These are phyloP conservation scores for Oryctolagus cuniculus DNA, from an alignment of 2,113 vertebrate genomes.

Conservation along the genomic window DNA sequence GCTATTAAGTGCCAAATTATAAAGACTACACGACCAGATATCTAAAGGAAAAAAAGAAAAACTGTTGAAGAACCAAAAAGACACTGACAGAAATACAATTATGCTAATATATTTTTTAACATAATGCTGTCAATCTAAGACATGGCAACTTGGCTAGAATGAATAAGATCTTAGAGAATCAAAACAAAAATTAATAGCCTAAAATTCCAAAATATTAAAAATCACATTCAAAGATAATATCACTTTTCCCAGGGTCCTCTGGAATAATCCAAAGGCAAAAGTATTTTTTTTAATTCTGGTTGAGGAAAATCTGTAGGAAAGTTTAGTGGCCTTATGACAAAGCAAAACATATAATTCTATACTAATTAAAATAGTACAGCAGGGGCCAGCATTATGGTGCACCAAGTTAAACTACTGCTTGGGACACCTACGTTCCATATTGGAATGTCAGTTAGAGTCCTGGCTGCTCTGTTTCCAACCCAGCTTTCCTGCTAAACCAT, in stretches of 20 bases:
- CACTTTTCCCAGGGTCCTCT: neutral
- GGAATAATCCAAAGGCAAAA: neutral
- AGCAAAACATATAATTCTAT: conserved; percentile 26
- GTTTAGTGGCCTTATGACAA: neutral
- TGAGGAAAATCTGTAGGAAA: neutral
- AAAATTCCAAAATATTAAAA: conserved; percentile 19
- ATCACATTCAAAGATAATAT: neutral
- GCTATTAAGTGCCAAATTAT: neutral
- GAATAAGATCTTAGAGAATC: conserved; percentile 19
- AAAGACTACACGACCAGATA: neutral
- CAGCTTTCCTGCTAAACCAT: too few relatives aligned
- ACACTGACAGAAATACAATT: neutral
- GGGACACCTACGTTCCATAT: too few relatives aligned
- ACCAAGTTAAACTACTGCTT: too few relatives aligned
- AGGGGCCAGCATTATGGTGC: too few relatives aligned
- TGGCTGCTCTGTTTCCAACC: too few relatives aligned
- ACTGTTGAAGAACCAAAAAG: neutral
- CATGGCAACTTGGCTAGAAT: neutral
- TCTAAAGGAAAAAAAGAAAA: neutral
- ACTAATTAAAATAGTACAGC: conserved; percentile 2
- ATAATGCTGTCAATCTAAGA: neutral
- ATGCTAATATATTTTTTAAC: neutral
- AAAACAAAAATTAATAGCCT: conserved; percentile 26
- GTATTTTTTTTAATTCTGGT: neutral
- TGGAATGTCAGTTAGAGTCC: too few relatives aligned